phyloP scores from a whole-genome alignment of 1,140 invertebrate genomes.

The Dreissena rostriformis region DNA sequence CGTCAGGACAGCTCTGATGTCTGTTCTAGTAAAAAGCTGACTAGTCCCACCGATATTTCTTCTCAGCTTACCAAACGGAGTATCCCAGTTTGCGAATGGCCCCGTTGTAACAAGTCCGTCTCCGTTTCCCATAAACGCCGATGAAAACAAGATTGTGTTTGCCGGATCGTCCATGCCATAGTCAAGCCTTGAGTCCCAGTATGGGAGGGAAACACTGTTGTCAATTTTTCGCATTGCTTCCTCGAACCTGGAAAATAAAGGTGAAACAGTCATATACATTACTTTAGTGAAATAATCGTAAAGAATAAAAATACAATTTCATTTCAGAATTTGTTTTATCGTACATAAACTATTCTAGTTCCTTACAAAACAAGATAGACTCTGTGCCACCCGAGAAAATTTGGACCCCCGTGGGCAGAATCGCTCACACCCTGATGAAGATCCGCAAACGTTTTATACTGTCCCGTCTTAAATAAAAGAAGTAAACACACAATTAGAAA shows the following conservation, averaged over 20 bases:
- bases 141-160: constrained; percentile 76
- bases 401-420: constrained; percentile 68
- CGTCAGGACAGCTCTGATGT: constrained; percentile 25
- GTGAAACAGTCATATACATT: too few relatives aligned
- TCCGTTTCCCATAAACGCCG: constrained; percentile 77
- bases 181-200: constrained; percentile 79
- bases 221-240: constrained; percentile 60
- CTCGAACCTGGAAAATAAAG: constrained; percentile 57
- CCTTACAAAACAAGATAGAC: constrained; percentile 68
- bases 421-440: background rate
- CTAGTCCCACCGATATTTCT: constrained; percentile 41
- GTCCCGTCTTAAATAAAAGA: too few relatives aligned
- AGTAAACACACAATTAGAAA: too few relatives aligned
- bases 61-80: constrained; percentile 48
- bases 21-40: constrained; percentile 26
- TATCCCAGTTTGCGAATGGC: constrained; percentile 71
- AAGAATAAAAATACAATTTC: background rate
- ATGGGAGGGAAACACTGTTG: constrained; percentile 73
- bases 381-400: constrained; percentile 73
- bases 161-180: constrained; percentile 70
- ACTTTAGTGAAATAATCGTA: background rate
- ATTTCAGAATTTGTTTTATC: background rate
- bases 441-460: too few relatives aligned
- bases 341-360: background rate
- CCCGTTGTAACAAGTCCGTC: constrained; percentile 78